Conservation (phyloP, 2,797 vertebrate genomes). For the Octomys mimax region DNA sequence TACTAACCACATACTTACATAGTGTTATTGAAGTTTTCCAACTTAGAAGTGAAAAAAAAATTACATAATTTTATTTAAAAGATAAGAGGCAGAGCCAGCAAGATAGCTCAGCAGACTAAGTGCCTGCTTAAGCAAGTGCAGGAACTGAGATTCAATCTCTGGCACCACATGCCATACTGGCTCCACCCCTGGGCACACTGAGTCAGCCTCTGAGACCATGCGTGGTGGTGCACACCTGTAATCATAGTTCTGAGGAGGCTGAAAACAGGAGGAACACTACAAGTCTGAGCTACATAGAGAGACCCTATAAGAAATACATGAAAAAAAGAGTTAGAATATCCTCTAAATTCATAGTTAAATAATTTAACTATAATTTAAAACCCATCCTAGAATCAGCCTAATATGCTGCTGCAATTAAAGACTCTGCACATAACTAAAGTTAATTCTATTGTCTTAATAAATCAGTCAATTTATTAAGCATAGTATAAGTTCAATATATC, state of each 20-base stretch:
- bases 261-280: no score
- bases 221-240: no score
- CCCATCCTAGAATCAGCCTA: neutral
- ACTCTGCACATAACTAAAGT: neutral
- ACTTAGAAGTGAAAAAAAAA: neutral
- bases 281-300: no score
- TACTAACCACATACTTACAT: neutral
- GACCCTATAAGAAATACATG: no score
- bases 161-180: no score
- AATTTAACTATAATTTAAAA: neutral
- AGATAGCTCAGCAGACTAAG: no score
- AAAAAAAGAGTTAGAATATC: neutral
- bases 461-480: conserved; percentile 9
- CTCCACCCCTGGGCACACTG: no score
- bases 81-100: neutral
- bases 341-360: neutral
- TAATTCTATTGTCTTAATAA: neutral
- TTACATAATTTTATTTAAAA: conserved; percentile 31
- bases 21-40: neutral
- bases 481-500: neutral
- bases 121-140: no score
- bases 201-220: no score
- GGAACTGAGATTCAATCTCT: no score
- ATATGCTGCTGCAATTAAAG: neutral
- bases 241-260: no score